Conservation (phyloP, 2,113 vertebrate species). For the Caretta caretta region DNA sequence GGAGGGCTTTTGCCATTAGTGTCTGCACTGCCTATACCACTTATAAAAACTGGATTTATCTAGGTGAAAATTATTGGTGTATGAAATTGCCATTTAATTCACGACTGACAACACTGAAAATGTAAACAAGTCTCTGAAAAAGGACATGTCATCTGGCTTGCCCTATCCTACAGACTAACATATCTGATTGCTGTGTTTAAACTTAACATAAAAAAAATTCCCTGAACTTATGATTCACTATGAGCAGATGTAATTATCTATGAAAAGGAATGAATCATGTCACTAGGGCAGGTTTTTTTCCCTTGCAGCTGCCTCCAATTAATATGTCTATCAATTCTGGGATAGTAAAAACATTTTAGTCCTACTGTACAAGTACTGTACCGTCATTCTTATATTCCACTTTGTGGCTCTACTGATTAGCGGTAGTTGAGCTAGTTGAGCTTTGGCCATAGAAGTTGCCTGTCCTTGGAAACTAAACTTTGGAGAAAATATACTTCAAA, state of each 20-base stretch:
- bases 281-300: slow-evolving; percentile 8
- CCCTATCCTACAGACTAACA: slow-evolving; percentile 58
- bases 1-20: not conserved
- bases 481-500: fast-evolving
- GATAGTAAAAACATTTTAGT: fast-evolving
- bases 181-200: slow-evolving; percentile 66
- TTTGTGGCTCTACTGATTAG: fast-evolving
- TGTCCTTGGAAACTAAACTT: not conserved
- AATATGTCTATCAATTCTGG: slow-evolving; percentile 21
- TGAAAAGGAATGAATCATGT: slow-evolving; percentile 71
- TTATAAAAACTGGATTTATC: not conserved
- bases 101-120: slow-evolving; percentile 2
- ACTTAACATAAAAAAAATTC: slow-evolving; percentile 60
- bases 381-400: not conserved
- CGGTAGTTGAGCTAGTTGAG: fast-evolving
- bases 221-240: slow-evolving; percentile 61
- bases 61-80: not conserved
- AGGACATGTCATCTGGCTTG: slow-evolving; percentile 52
- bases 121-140: slow-evolving; percentile 31
- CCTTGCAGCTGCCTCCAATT: slow-evolving; percentile 72
- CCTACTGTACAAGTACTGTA: fast-evolving
- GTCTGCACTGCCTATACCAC: not conserved
- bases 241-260: slow-evolving; percentile 70
- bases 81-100: not conserved
- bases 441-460: not conserved